Evolutionary conservation across 2,797 vertebrate genomes (phyloP).

Genomic region (Anguilla megastoma): DNA sequence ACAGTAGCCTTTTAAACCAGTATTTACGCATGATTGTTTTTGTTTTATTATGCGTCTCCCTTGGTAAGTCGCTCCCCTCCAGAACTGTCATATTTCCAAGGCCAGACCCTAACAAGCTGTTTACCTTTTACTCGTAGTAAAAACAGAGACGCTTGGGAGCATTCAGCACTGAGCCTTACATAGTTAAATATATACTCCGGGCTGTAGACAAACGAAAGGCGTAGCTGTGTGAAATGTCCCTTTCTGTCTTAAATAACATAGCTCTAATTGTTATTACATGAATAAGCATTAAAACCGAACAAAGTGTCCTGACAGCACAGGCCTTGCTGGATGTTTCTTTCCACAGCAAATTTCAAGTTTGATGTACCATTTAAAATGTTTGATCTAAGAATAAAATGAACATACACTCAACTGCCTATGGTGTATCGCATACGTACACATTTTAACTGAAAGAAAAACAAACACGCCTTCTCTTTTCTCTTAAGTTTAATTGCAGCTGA

Average conservation of each 20-base stretch:
- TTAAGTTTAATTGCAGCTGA: neutral
- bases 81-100: neutral
- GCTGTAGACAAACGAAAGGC: neutral
- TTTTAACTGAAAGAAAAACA: slow-evolving; percentile 13
- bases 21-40: neutral
- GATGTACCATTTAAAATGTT: neutral
- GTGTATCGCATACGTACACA: neutral
- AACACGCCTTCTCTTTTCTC: neutral
- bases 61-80: neutral
- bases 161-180: neutral
- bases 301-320: neutral
- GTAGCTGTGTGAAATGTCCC: neutral
- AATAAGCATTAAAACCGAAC: neutral
- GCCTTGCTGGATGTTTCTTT: neutral
- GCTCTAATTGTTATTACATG: neutral
- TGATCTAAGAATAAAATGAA: neutral
- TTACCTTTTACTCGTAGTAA: neutral
- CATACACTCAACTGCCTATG: neutral
- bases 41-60: neutral
- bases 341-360: neutral
- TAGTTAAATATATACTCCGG: neutral
- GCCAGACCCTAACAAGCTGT: neutral
- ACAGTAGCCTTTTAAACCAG: neutral
- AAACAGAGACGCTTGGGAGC: neutral
- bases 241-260: neutral